Evolutionary conservation across 2,113 vertebrate species (phyloP), one percentile per base, ranked within the genome.

Genomic region (Microtus richardsoni): DNA sequence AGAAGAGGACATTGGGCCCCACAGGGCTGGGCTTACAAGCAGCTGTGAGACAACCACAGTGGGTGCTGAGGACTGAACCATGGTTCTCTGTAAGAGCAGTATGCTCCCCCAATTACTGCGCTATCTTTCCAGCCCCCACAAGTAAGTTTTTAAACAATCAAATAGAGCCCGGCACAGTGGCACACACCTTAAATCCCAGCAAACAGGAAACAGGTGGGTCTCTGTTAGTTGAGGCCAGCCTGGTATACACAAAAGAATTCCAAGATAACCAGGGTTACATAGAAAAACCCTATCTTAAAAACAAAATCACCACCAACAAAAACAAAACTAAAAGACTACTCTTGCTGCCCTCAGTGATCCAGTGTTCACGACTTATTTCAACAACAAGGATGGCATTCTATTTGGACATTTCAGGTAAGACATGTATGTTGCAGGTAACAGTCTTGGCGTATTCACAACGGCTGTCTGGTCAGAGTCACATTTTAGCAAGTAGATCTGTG

Each of bases 401-500:
- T 2, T 2, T 4, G 54, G 33, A 26, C 2, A 7, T 74, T 52
- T 52, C 49, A 52, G 49, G 49, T 52, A 52, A 52, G 49, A 13
- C 49, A 52, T 52, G 12, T 14, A 52, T 41, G 24, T 19, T 47
- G 62, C 68, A 66, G 66, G 36, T 8, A 28, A 47, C 0, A 82
- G 26, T 77, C 41, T 41, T n/a, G 22, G 89, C 28, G 47, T 7
- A 0, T 0, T 28, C 3, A 7, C 22, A 7, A 26, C 3, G 6
- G 70, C 75, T 47, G 47, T 33, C 19, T 2, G 0, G 26, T 4
- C 49, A 64, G 19, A 70, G 7, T 28, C 1, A 3, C 0, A 19
- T 30, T 44, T 64, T 19, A n/a, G 24, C 7, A 39, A 33, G 17
- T 0, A 2, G 71, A 44, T 54, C 0, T 36, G 91, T 68, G 26